Evolutionary conservation across 2,797 vertebrate species (phyloP), one percentile per base, ranked within the genome.

Genomic region (Bucorvus abyssinicus): DNA sequence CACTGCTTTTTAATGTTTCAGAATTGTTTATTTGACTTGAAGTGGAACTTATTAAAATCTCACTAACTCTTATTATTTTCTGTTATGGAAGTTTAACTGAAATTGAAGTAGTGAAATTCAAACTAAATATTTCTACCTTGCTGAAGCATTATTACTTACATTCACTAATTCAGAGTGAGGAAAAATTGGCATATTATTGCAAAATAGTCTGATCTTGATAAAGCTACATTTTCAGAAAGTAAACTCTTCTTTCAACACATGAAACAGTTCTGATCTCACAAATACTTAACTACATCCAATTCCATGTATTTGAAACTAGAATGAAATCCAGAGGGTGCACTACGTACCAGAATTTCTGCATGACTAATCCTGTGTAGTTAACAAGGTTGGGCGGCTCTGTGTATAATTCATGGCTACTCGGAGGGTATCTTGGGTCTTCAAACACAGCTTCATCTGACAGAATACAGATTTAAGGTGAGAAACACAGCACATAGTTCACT

Each of bases 341-440:
- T 44, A n/a, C 1, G 0, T 20, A 59, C 40, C 78, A 74, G 74
- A 65, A 56, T 90, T 92, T 95, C 92, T 92, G 77, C 90, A 52
- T 97, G 95, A 12, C 88, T 92, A 4, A 67, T 70, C 44, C 81
- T 36, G 52, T 50, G 81, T 56, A 34, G 77, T 50, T 95, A 92
- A 95, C 89, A 36, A 64, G 92, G 52, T 22, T 87, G 92, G 81
- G 90, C 95, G 95, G 90, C 92, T 79, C 70, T 57, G 74, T 96
- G 92, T 67, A 94, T 95, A 93, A 95, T 97, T 97, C 81, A 94
- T 90, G 94, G 92, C 55, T 77, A 7, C 59, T 89, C 78, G 26
- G 59, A 76, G 94, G 78, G 60, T 74, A 94, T 89, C 81, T 64
- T 60, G 81, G 88, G 88, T 94, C 70, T 74, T 63, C 30, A 5